Evolutionary conservation across 2,113 vertebrate genomes (phyloP).

Genomic region (Crypturellus undulatus): DNA sequence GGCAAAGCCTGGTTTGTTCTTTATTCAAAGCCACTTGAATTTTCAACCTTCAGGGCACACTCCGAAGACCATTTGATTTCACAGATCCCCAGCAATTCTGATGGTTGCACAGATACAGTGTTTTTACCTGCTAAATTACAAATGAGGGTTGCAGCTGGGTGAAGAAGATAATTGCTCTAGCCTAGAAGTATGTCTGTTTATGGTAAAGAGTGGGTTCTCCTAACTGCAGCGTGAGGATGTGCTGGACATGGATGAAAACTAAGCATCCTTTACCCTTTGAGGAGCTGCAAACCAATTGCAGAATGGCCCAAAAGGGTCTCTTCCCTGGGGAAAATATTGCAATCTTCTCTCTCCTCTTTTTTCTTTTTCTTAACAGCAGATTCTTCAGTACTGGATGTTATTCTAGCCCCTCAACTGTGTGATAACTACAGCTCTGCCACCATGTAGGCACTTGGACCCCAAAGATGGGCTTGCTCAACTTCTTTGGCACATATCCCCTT

Average conservation of each 20-base stretch:
- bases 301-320: background rate
- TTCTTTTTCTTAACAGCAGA: background rate
- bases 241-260: background rate
- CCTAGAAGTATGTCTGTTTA: background rate
- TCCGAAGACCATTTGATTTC: background rate
- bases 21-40: background rate
- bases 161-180: background rate
- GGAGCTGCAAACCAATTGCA: background rate
- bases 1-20: background rate
- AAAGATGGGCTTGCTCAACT: background rate
- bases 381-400: background rate
- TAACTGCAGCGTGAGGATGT: background rate
- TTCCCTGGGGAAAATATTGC: background rate
- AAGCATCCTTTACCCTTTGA: background rate
- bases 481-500: fast-evolving
- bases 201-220: background rate
- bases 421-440: fast-evolving
- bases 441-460: fast-evolving
- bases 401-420: background rate
- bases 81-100: background rate
- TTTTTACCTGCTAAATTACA: constrained; percentile 12
- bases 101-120: background rate
- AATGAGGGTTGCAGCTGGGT: background rate
- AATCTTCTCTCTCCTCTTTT: background rate
- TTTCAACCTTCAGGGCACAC: background rate